Base-by-base conservation (phyloP, 2,888 invertebrate species). In the Melolontha melolontha region DNA sequence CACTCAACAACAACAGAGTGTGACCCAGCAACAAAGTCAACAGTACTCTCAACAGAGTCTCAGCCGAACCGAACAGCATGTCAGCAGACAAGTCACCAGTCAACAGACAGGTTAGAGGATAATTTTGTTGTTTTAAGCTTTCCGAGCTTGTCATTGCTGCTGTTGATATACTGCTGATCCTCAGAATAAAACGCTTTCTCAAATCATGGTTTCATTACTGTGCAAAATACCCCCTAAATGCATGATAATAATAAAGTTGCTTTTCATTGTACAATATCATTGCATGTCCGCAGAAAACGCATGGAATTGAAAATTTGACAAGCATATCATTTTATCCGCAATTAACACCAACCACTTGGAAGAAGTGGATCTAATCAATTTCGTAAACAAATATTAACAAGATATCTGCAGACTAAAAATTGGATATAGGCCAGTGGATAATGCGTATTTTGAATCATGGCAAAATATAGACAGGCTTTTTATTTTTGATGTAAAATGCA, bases 21-120 rank as follows among this genome's bases (percentile, higher is more conserved):
- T 55, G 73, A 74, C 71, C 79, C 87, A 87, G 79, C 85, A 83
- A 75, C 83, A 83, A 74, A 80, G 84, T 75, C 86, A 87, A 78
- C 85, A 85, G 77, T 86, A 73, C 67, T 70, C 79, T 70, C 82
- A 83, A 75, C 87, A 87, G 81, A 85, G 87, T 82, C 86, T 88
- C 80, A 88, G 87, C 82, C 86, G 90, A 82, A 91, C 91, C 77
- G 92, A 93, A 86, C 91, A 91, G 84, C 92, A 91, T 83, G 89
- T 91, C 85, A 91, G 91, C 77, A 87, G 91, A 81, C 92, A 93
- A 85, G 87, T 91, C 86, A 91, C 91, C 85, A 83, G 82, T 75
- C 84, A 84, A 84, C 91, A 92, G 85, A 89, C 90, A 91, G 91
- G 92, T 83, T 79, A 83, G 83, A 57, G 59, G 34, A 47, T 34